Conservation (phyloP, 2,888 invertebrate species). For the Mesoligia furuncula region DNA sequence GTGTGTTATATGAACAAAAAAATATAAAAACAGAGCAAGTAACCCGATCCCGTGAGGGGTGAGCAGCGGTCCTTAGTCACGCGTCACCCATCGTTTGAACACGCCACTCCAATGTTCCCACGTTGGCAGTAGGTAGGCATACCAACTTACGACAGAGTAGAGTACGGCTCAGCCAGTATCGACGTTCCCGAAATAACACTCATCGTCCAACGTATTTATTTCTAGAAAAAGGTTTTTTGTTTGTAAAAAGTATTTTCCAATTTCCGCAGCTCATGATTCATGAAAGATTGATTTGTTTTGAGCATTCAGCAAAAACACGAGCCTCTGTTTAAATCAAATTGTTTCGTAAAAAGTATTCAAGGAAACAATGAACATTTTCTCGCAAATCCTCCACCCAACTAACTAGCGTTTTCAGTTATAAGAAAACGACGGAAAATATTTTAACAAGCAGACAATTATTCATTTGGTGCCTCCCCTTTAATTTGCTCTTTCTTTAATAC, state of each 20-base stretch:
- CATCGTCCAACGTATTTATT: slow-evolving; percentile 39
- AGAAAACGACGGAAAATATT: slow-evolving; percentile 56
- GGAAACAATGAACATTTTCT: slow-evolving; percentile 18
- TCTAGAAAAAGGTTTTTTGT: slow-evolving; percentile 35
- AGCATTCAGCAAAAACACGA: slow-evolving; percentile 12
- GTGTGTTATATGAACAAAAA: slow-evolving; percentile 31
- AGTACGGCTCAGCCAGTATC: slow-evolving; percentile 21
- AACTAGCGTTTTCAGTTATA: slow-evolving; percentile 44
- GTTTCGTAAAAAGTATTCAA: background rate
- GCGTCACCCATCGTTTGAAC: slow-evolving; percentile 56
- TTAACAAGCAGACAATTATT: slow-evolving; percentile 61
- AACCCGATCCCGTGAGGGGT: slow-evolving; percentile 56
- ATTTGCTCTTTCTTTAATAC: slow-evolving; percentile 70
- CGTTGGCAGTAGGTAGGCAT: slow-evolving; percentile 33
- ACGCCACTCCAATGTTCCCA: slow-evolving; percentile 52
- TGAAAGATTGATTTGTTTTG: slow-evolving; percentile 30
- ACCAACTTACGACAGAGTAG: slow-evolving; percentile 10
- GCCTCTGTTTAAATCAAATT: slow-evolving; percentile 4
- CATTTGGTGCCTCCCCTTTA: slow-evolving; percentile 63
- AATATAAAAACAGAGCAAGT: slow-evolving; percentile 55
- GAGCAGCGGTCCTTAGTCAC: slow-evolving; percentile 65
- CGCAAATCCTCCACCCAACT: slow-evolving; percentile 6
- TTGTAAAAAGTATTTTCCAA: slow-evolving; percentile 31
- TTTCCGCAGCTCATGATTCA: slow-evolving; percentile 31
- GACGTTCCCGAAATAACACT: slow-evolving; percentile 49